A percentile compares a stretch with the other conserved stretches of the same genome.
These are phyloP conservation scores for Leptinotarsa juncta DNA, from an alignment of 2,888 invertebrate genomes.

Conservation along the genomic window DNA sequence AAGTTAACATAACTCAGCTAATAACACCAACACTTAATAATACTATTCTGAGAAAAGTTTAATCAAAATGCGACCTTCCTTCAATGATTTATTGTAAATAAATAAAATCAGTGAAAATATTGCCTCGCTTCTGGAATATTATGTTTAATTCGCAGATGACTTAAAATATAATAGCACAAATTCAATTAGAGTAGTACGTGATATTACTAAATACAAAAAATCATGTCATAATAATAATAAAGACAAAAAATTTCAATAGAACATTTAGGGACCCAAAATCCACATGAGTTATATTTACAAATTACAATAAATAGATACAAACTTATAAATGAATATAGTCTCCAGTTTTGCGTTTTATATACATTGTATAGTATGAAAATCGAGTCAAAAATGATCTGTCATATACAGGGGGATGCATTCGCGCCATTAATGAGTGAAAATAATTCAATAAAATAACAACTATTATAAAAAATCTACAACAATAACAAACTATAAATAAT, in stretches of 20 bases:
- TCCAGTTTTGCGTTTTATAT: slow-evolving; percentile 10
- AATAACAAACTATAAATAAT: neutral
- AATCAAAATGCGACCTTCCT: neutral
- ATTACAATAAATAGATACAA: slow-evolving; percentile 18
- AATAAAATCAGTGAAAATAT: slow-evolving; percentile 8
- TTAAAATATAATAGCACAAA: slow-evolving; percentile 16
- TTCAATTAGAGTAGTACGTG: neutral
- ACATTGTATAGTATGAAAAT: slow-evolving; percentile 12
- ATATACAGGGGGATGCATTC: slow-evolving; percentile 10
- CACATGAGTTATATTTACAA: slow-evolving; percentile 3
- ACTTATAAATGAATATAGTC: slow-evolving; percentile 14
- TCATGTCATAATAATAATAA: neutral
- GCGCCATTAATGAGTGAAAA: neutral
- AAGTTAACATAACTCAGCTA: no score
- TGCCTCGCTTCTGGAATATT: slow-evolving; percentile 5
- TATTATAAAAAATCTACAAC: neutral
- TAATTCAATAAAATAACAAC: slow-evolving; percentile 10
- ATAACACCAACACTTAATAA: no score
- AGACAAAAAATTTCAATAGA: neutral
- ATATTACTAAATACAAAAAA: slow-evolving; percentile 1
- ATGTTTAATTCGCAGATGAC: slow-evolving; percentile 1
- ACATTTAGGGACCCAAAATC: neutral
- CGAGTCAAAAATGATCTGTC: neutral
- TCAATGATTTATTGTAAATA: slow-evolving; percentile 15
- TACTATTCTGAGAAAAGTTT: neutral